Conservation (phyloP, 2,888 invertebrate species). For the Dryocosmus kuriphilus region DNA sequence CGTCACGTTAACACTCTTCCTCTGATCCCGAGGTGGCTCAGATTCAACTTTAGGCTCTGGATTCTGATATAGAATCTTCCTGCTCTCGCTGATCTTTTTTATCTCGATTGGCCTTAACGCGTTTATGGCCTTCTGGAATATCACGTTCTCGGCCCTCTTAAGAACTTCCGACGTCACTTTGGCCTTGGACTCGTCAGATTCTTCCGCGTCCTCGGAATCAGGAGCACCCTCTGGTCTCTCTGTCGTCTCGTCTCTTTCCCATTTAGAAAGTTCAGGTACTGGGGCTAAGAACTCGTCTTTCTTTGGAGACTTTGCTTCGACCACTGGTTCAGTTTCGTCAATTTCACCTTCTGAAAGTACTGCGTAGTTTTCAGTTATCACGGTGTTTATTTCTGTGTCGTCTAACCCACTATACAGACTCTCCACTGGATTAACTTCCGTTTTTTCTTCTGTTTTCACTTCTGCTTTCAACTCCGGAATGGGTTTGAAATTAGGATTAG, state of each 20-base stretch:
- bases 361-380: conserved; percentile 68
- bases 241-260: conserved; percentile 85
- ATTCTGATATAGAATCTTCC: conserved; percentile 82
- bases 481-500: conserved; percentile 74
- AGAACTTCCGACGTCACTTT: conserved; percentile 89
- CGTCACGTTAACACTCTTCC: conserved; percentile 74
- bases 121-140: conserved; percentile 92
- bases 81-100: conserved; percentile 85
- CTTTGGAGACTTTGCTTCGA: conserved; percentile 64
- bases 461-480: conserved; percentile 70
- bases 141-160: conserved; percentile 94
- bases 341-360: conserved; percentile 63
- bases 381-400: conserved; percentile 70
- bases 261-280: conserved; percentile 90
- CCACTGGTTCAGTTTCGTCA: conserved; percentile 67
- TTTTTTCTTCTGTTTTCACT: conserved; percentile 43
- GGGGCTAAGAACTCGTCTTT: conserved; percentile 84
- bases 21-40: conserved; percentile 63
- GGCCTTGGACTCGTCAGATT: conserved; percentile 68
- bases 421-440: conserved; percentile 67
- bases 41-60: conserved; percentile 72
- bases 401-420: conserved; percentile 75
- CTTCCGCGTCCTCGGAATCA: conserved; percentile 70
- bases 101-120: conserved; percentile 88
- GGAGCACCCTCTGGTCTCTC: conserved; percentile 77